These are phyloP conservation scores for Nomada goodeniana DNA, from an alignment of 2,888 invertebrate genomes.

Conservation along the genomic window DNA sequence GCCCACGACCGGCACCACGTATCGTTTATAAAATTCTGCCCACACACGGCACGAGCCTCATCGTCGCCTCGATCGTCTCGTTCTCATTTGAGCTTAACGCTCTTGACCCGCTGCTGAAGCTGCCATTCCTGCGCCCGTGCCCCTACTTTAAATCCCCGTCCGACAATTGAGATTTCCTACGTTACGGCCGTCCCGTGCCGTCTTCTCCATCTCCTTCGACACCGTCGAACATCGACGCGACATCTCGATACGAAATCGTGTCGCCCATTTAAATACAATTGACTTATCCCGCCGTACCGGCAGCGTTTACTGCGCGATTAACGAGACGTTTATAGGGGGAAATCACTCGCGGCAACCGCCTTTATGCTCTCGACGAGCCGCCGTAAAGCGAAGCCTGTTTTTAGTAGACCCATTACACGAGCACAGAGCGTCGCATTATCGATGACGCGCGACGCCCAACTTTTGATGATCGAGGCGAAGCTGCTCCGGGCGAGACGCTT, in stretches of 20 bases:
- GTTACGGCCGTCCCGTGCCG: conserved; percentile 31
- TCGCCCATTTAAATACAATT: not conserved
- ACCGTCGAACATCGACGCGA: not conserved
- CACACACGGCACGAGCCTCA: conserved; percentile 74
- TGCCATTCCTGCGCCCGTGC: conserved; percentile 46
- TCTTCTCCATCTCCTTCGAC: not conserved
- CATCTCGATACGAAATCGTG: not conserved
- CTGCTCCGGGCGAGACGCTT: not conserved
- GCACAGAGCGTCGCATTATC: not conserved
- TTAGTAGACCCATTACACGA: not conserved
- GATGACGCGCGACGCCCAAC: not conserved
- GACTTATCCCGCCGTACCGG: not conserved
- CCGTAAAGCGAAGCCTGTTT: not conserved
- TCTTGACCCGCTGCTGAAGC: conserved; percentile 66
- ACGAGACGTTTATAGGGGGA: not conserved
- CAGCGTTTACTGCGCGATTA: not conserved
- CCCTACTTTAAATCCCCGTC: conserved; percentile 50
- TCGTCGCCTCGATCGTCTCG: conserved; percentile 61
- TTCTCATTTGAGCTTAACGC: conserved; percentile 71
- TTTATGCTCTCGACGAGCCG: not conserved
- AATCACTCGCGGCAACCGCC: not conserved
- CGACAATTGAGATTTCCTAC: conserved; percentile 77
- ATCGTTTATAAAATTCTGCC: conserved; percentile 70
- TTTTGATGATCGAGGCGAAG: not conserved
- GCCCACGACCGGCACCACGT: conserved; percentile 60